Percentiles rank a stretch among this genome's conserved stretches.
Conservation (phyloP, 2,797 vertebrate genomes). For the Mus caroli region DNA sequence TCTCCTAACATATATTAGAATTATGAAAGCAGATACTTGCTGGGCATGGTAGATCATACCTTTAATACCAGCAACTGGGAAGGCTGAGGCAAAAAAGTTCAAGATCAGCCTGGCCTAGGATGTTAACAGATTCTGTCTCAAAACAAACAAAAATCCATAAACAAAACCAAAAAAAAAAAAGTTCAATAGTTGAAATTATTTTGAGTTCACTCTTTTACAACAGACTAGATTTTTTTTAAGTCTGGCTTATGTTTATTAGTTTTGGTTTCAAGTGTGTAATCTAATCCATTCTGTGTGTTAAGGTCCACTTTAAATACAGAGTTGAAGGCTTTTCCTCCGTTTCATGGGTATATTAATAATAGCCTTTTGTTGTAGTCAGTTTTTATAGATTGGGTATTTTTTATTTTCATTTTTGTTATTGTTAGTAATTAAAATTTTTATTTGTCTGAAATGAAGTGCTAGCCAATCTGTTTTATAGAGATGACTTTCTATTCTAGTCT, state of each 20-base stretch:
- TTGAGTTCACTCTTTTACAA: slow-evolving; percentile 46
- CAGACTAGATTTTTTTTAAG: slow-evolving; percentile 10
- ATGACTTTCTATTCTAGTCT: slow-evolving; percentile 54
- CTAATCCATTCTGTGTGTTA: slow-evolving; percentile 1
- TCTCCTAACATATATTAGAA: not conserved
- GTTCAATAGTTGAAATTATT: slow-evolving; percentile 51
- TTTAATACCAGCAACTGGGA: not conserved
- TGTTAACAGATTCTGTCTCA: not conserved
- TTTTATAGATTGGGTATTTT: slow-evolving; percentile 45
- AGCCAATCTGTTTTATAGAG: slow-evolving; percentile 53
- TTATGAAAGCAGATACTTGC: slow-evolving; percentile 24
- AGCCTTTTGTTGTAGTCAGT: not conserved
- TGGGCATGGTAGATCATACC: not conserved
- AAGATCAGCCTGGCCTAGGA: not conserved
- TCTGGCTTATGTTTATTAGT: slow-evolving; percentile 40
- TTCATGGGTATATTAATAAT: not conserved
- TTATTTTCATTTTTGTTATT: slow-evolving; percentile 57
- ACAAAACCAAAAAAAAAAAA: not conserved
- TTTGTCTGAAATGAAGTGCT: slow-evolving; percentile 54
- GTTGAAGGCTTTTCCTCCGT: not conserved
- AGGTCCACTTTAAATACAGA: slow-evolving; percentile 13
- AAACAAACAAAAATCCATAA: not conserved
- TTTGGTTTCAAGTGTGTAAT: slow-evolving; percentile 62
- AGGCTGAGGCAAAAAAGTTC: not conserved
- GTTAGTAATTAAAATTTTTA: slow-evolving; percentile 64